These are phyloP conservation scores for Campoplex nolae DNA, from an alignment of 2,888 invertebrate genomes.

Conservation along the genomic window DNA sequence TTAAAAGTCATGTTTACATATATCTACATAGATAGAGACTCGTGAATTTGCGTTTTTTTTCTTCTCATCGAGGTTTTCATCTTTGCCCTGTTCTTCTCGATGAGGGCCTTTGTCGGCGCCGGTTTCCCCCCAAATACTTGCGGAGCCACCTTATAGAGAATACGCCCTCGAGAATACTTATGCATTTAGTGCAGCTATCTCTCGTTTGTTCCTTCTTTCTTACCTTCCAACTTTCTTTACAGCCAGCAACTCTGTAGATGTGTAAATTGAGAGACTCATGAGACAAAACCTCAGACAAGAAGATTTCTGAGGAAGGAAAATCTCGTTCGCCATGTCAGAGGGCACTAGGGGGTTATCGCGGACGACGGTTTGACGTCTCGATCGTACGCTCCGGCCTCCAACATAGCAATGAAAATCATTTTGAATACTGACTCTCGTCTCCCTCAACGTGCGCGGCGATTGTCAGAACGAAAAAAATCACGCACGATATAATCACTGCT, in stretches of 20 bases:
- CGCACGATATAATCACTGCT: not conserved
- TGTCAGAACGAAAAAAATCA: not conserved
- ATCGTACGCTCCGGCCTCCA: conserved; percentile 31
- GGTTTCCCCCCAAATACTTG: not conserved
- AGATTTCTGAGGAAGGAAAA: conserved; percentile 34
- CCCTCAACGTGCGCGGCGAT: not conserved
- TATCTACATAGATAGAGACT: not conserved
- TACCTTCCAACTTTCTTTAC: conserved; percentile 5
- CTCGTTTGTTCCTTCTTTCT: not conserved
- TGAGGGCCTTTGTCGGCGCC: conserved; percentile 7
- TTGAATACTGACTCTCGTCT: not conserved
- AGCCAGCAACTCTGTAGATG: not conserved
- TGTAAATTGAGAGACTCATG: conserved; percentile 39
- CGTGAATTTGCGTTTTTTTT: conserved; percentile 11
- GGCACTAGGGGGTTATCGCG: conserved; percentile 59
- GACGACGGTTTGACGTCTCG: conserved; percentile 35
- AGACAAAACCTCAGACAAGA: conserved; percentile 32
- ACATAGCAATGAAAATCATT: conserved; percentile 8
- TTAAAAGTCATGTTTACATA: conserved; percentile 10
- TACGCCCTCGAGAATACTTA: not conserved
- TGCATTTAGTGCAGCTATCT: not conserved
- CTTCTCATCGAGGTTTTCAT: conserved; percentile 30
- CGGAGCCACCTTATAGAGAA: not conserved
- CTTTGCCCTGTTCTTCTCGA: not conserved
- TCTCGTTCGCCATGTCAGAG: conserved; percentile 23